A percentile compares a stretch with the other conserved stretches of the same genome.
Conservation (phyloP, 2,113 vertebrate genomes). For the Rhinogobius similis region DNA sequence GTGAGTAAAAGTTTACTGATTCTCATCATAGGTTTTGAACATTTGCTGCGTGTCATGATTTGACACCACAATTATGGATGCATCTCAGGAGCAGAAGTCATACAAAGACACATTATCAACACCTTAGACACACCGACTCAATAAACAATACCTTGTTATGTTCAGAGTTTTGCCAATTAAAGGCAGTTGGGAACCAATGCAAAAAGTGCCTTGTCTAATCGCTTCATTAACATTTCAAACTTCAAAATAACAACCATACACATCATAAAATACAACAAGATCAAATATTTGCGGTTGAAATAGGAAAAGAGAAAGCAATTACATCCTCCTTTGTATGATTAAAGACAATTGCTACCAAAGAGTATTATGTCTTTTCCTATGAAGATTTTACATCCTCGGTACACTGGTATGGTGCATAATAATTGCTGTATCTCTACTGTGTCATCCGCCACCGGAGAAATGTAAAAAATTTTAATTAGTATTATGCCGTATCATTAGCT, state of each 20-base stretch:
- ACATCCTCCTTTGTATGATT: slow-evolving; percentile 28
- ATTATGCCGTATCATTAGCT: slow-evolving; percentile 45
- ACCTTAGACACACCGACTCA: slow-evolving; percentile 4
- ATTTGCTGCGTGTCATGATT: background rate
- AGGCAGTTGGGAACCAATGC: slow-evolving; percentile 35
- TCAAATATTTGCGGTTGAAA: slow-evolving; percentile 26
- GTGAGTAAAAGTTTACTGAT: background rate
- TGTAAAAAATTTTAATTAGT: slow-evolving; percentile 42
- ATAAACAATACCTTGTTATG: slow-evolving; percentile 16
- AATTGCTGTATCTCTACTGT: slow-evolving; percentile 21
- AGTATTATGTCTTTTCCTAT: slow-evolving; percentile 17
- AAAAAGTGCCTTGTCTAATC: slow-evolving; percentile 30
- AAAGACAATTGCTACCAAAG: slow-evolving; percentile 23
- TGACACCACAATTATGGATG: background rate
- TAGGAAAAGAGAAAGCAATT: slow-evolving; percentile 37
- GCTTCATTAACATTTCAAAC: slow-evolving; percentile 44
- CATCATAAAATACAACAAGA: slow-evolving; percentile 27
- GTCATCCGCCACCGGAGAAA: slow-evolving; percentile 26
- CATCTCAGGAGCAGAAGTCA: background rate
- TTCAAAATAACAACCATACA: slow-evolving; percentile 43
- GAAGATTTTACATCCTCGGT: background rate
- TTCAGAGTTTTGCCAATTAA: slow-evolving; percentile 38
- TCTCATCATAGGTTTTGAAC: background rate
- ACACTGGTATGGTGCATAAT: slow-evolving; percentile 4
- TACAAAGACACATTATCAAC: slow-evolving; percentile 9